Conservation (phyloP, 2,113 vertebrate genomes). For the Colius striatus region DNA sequence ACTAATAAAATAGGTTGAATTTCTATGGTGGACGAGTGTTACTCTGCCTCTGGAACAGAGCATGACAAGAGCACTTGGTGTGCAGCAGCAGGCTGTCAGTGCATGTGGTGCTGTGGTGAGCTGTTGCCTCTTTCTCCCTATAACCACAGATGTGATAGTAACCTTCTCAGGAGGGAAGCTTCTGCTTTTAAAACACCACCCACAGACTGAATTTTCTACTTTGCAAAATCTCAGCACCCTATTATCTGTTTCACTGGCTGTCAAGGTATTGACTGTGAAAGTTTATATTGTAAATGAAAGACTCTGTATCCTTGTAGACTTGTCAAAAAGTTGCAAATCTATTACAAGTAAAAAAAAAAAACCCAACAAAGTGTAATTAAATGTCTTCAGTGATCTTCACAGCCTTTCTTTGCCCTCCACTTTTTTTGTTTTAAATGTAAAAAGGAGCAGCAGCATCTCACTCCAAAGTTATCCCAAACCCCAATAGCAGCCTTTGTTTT, state of each 20-base stretch:
- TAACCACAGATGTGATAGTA: not conserved
- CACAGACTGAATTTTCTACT: not conserved
- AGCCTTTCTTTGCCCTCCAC: not conserved
- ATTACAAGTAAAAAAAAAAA: not conserved
- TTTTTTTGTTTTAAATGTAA: not conserved
- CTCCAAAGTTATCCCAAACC: not conserved
- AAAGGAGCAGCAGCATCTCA: not conserved
- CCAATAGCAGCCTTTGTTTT: not conserved
- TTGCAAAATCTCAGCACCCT: not conserved
- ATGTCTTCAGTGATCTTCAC: not conserved
- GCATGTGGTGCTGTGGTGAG: not conserved
- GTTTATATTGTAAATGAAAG: not conserved
- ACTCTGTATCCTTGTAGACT: not conserved
- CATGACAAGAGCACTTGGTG: not conserved
- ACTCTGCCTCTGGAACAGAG: not conserved
- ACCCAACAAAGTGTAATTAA: not conserved
- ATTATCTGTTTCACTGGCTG: not conserved
- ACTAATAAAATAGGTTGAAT: not conserved
- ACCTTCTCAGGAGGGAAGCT: not conserved
- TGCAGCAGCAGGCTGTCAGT: not conserved
- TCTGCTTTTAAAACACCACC: not conserved
- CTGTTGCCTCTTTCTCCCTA: not conserved
- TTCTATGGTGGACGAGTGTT: not conserved
- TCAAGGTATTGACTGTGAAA: not conserved
- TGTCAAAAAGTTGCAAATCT: slow-evolving; percentile 11